Base-by-base conservation (phyloP, 2,888 invertebrate species). In the Hyposoter dolosus region DNA sequence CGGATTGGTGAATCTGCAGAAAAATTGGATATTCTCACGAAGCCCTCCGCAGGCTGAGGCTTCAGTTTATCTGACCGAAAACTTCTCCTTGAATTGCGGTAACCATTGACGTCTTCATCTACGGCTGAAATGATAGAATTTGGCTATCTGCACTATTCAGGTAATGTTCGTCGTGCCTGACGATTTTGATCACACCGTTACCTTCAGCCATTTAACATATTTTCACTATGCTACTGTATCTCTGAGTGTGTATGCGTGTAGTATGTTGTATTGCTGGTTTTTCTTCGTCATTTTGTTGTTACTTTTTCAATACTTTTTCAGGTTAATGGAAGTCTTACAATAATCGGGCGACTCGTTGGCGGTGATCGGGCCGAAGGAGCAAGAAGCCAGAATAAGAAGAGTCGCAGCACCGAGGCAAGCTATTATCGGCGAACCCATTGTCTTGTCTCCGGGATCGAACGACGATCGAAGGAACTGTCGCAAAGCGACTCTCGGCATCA, bases 381-480 rank as follows among this genome's bases (percentile, higher is more conserved):
- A 87, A 83, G 83, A 87, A 83, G 81, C 82, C 81, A 85, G 83
- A 85, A 75, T 82, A 82, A 85, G 85, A 83, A 81, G 84, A 87
- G 85, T 88, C 82, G 80, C 86, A 78, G 86, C 88, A 86, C 84
- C 81, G 84, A 88, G 77, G 81, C 81, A 86, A 83, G 86, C 83
- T 86, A 86, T 86, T 86, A 86, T 86, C 86, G 86, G 83, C 56
- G 82, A 83, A 78, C 69, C 87, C 88, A 88, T 88, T 88, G 88
- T 88, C 88, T 88, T 88, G 88, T 88, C 88, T 86, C 84, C 88
- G 77, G 85, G 87, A 84, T 86, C 80, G 87, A 81, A 88, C 86
- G 85, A 86, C 83, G 88, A 86, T 84, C 81, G 87, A 87, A 87
- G 82, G 84, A 88, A 88, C 88, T 87, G 88, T 88, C 86, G 88